Evolutionary conservation across 92 coral and sea anemone species (phyloP), one percentile per base, ranked within the genome.

Genomic region (Epizoanthus ramosus): DNA sequence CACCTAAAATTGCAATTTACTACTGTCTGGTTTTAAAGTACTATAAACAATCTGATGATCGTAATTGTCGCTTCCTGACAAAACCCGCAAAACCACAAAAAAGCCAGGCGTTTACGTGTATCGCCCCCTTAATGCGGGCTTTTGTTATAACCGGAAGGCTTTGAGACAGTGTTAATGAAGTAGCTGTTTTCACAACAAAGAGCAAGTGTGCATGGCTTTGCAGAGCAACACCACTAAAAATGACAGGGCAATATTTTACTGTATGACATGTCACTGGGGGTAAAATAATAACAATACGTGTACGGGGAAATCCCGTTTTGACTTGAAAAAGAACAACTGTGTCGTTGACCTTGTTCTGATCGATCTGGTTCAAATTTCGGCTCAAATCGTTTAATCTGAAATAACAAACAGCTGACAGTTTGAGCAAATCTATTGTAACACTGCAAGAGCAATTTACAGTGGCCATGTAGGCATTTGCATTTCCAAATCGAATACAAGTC

Each of bases 21-120:
- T 17, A 58, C 57, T 61, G 82, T 77, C 82, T 77, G 71, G 80
- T 43, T 77, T 6, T 77, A 10, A 60, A 76, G 71, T 8, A 54
- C 76, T 16, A 47, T 37, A 5, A 39, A 17, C 63, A 60, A 37
- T 13, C 12, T 18, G 12, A 9, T 4, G 56, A 21, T 8, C 37
- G 41, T 22, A 9, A 37, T 43, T 61, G 17, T 39, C 22, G 33
- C 45, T 41, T 75, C 41, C 23, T 75, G 67, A 35, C 1, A 31
- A 56, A 17, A 9, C 22, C 31, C 35, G 39, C 17, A 45, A 17
- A 15, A 9, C 72, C 72, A 35, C 35, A 28, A 67, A 37, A 65
- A 6, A 28, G 35, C 41, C 8, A 17, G 10, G 3, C 16, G 25
- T 39, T n/a, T 50, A 6, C 25, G 16, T 18, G 8, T 19, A 8